Conservation (phyloP, 2,888 invertebrate species). For the Rosalia funebris region DNA sequence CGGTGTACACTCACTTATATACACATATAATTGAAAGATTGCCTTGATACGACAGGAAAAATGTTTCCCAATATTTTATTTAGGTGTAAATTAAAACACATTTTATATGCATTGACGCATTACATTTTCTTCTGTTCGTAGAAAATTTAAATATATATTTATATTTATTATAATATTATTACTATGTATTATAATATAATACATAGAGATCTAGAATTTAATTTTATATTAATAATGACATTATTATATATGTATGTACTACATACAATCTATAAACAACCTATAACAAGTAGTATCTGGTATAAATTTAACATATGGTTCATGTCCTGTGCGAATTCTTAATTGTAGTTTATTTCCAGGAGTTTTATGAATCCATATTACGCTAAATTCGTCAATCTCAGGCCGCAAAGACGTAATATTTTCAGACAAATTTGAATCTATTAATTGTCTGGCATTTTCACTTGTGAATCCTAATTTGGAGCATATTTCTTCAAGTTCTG, state of each 20-base stretch:
- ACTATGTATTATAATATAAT: no score
- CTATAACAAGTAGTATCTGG: slow-evolving; percentile 54
- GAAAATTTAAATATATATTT: no score
- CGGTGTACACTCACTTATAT: no score
- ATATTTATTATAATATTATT: no score
- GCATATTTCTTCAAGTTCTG: slow-evolving; percentile 71
- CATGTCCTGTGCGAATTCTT: slow-evolving; percentile 54
- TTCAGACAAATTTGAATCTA: slow-evolving; percentile 34
- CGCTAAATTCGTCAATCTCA: slow-evolving; percentile 53
- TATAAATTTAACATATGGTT: slow-evolving; percentile 55
- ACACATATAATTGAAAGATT: no score
- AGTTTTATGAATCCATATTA: slow-evolving; percentile 54
- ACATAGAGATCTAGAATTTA: no score
- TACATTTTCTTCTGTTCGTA: no score
- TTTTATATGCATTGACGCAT: no score
- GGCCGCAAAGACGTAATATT: slow-evolving; percentile 37
- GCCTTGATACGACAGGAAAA: no score
- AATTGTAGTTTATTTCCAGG: slow-evolving; percentile 46
- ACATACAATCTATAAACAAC: slow-evolving; percentile 58
- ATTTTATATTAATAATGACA: not conserved
- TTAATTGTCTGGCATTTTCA: slow-evolving; percentile 64
- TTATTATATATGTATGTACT: slow-evolving; percentile 16
- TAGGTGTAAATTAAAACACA: no score
- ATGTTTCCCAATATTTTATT: no score
- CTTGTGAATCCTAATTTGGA: slow-evolving; percentile 70